A percentile compares a stretch with the other conserved stretches of the same genome.
Conservation (phyloP, 1,140 invertebrate species). For the Lanistes nyassanus region DNA sequence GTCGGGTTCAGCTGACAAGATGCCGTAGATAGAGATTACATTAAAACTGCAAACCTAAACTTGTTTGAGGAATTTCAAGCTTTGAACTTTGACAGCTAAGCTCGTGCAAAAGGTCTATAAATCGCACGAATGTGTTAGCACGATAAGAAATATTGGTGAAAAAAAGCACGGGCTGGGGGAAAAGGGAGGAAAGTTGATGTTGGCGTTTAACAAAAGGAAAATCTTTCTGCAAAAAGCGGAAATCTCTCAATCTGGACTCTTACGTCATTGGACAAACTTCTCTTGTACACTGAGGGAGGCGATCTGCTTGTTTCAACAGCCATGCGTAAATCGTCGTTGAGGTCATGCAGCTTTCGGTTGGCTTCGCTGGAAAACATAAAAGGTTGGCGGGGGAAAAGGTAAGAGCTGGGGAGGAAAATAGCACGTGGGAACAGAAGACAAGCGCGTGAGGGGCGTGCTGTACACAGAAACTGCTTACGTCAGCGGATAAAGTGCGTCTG, state of each 20-base stretch:
- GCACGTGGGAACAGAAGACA: neutral
- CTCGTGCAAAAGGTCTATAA: neutral
- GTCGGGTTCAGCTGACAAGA: no score
- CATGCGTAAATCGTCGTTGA: constrained; percentile 71
- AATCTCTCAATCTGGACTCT: neutral
- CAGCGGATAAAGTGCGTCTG: constrained; percentile 18
- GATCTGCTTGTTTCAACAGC: constrained; percentile 12
- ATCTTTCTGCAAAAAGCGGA: no score
- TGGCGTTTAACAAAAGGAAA: no score
- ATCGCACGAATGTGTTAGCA: no score
- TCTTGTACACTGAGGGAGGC: neutral
- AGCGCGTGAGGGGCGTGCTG: neutral
- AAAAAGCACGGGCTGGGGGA: no score
- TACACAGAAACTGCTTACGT: constrained; percentile 24
- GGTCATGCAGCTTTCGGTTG: constrained; percentile 73
- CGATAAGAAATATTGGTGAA: no score
- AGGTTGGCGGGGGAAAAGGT: neutral
- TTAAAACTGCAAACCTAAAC: no score
- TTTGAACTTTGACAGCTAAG: no score
- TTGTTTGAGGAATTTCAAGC: no score
- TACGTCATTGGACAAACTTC: constrained; percentile 27
- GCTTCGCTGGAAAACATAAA: constrained; percentile 68
- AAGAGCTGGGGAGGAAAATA: neutral
- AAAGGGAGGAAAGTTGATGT: no score
- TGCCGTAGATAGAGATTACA: no score